phyloP scores from a whole-genome alignment of 2,797 vertebrate species.

The Chiroxiphia lanceolata region DNA sequence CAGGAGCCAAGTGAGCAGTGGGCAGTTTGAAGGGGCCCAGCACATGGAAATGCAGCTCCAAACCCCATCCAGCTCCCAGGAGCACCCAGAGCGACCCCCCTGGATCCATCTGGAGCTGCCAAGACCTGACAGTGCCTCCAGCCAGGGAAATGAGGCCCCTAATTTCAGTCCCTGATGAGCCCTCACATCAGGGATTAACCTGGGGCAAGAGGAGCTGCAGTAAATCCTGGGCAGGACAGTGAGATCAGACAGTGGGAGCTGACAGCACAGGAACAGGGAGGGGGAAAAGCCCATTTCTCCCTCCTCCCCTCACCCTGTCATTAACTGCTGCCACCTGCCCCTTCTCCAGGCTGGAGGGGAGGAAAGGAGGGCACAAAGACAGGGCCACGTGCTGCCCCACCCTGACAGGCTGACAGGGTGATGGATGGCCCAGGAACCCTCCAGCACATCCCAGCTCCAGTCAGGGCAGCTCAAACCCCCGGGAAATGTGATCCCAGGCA shows the following conservation, averaged over 20 bases:
- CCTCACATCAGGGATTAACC: background rate
- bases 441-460: background rate
- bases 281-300: background rate
- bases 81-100: background rate
- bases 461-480: rapidly evolving
- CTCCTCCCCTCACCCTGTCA: background rate
- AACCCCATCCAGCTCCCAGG: rapidly evolving
- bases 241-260: background rate
- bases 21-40: background rate
- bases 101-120: background rate
- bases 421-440: rapidly evolving
- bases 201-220: background rate
- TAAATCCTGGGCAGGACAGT: background rate
- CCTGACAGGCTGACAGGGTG: background rate
- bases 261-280: background rate
- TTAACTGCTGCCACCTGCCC: background rate
- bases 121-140: background rate
- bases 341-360: background rate
- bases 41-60: background rate
- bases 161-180: background rate
- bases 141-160: background rate
- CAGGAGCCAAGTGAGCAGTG: background rate
- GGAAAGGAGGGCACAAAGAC: background rate
- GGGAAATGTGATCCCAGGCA: rapidly evolving
- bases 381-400: rapidly evolving